Evolutionary conservation across 2,888 invertebrate species (phyloP).

Genomic region (Tenthredo scrophulariae): DNA sequence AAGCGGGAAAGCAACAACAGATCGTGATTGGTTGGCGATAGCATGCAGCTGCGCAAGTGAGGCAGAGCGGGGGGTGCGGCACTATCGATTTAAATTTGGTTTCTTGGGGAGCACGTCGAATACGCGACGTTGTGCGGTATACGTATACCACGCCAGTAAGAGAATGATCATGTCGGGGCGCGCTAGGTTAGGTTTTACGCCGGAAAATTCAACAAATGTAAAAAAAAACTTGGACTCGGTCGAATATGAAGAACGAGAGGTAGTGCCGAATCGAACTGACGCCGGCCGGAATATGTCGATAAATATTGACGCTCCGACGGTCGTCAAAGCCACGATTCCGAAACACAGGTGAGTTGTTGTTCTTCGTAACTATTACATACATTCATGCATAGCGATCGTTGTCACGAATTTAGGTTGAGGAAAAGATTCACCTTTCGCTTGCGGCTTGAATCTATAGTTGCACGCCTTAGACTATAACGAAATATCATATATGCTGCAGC

Average conservation of each 20-base stretch:
- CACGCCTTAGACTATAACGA: not conserved
- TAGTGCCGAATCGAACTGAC: slow-evolving; percentile 32
- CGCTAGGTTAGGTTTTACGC: slow-evolving; percentile 47
- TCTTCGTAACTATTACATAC: not conserved
- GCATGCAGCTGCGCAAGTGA: slow-evolving; percentile 23
- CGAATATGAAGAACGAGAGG: slow-evolving; percentile 16
- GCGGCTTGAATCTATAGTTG: not conserved
- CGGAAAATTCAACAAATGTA: not conserved
- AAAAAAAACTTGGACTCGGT: not conserved
- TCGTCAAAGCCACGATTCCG: slow-evolving; percentile 33
- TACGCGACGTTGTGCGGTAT: slow-evolving; percentile 19
- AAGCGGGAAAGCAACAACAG: slow-evolving; percentile 15
- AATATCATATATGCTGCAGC: not conserved
- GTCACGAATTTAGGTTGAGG: not conserved
- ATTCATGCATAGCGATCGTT: not conserved
- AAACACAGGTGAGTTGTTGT: slow-evolving; percentile 41
- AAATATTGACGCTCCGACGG: slow-evolving; percentile 45
- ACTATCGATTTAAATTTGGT: slow-evolving; percentile 77
- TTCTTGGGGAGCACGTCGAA: slow-evolving; percentile 65
- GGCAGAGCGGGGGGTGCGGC: slow-evolving; percentile 59
- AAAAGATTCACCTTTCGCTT: not conserved
- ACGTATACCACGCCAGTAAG: slow-evolving; percentile 6
- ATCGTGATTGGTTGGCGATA: slow-evolving; percentile 38
- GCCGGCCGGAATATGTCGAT: slow-evolving; percentile 33
- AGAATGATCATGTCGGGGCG: slow-evolving; percentile 39